Evolutionary conservation across 2,888 invertebrate genomes (phyloP).

Genomic region (Stenodema calcarata): DNA sequence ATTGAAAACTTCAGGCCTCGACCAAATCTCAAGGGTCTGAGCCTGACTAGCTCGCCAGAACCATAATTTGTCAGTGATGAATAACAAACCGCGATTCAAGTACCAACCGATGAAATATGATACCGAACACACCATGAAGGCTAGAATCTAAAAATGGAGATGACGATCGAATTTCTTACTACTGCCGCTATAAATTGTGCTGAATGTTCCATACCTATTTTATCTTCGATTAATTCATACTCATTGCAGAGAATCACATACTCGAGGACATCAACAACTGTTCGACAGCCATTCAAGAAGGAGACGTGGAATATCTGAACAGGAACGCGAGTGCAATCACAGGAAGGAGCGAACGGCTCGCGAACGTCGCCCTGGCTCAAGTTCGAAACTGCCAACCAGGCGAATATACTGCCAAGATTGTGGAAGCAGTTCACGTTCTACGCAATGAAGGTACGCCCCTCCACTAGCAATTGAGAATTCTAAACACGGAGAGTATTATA

Average conservation of each 20-base stretch:
- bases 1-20: too few species aligned
- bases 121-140: too few species aligned
- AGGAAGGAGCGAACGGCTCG: constrained; percentile 10
- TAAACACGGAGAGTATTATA: neutral
- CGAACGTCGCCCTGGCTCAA: constrained; percentile 23
- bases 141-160: too few species aligned
- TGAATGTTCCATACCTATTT: too few species aligned
- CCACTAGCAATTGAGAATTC: neutral
- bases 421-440: constrained; percentile 18
- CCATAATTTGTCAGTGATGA: too few species aligned
- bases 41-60: too few species aligned
- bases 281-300: constrained; percentile 16
- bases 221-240: neutral
- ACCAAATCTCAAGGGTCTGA: too few species aligned
- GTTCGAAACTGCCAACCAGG: neutral
- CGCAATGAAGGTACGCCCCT: constrained; percentile 10
- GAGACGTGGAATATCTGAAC: neutral
- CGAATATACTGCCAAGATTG: neutral
- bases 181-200: too few species aligned
- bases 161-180: too few species aligned
- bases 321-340: neutral
- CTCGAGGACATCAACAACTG: constrained; percentile 32
- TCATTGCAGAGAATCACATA: constrained; percentile 13
- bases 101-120: too few species aligned
- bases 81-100: too few species aligned